Base-by-base conservation (phyloP, 2,888 invertebrate genomes). In the Malthinus seriepunctatus region DNA sequence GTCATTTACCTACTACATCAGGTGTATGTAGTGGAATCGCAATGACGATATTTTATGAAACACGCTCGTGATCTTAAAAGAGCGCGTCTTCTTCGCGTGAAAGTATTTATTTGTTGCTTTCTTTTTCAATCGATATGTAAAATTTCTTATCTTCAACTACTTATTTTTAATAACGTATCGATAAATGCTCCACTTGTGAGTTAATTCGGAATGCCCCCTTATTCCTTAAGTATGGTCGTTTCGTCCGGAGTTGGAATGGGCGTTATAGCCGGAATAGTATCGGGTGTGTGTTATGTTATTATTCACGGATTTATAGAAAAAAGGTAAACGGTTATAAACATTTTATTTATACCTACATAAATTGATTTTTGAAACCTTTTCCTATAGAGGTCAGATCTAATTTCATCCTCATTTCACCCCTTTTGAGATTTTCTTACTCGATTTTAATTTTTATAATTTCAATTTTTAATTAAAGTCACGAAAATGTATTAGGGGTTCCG, bases 271-370 rank as follows among this genome's bases (percentile, higher is more conserved):
- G 88, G 88, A 8, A 81, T 88, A 61, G 82, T 88, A 31, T 87
- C 88, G 6, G 88, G 88, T 33, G 84, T 88, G 31, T 88, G 86
- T 76, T 88, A 87, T 69, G 78, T 87, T 51, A 74, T 86, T 63
- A 80, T 84, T 12, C 83, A 82, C 66, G 83, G 84, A 66, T 66
- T 85, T 50, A 68, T 78, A 7, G 80, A 82, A 75, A 80, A 80
- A 51, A 82, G 80, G 86, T 87, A 78, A 83, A 84, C 9, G 11
- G 8, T 3, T 9, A 15, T 42, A 35, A 35, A 10, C 10, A 38
- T n/a, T 15, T 39, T 32, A 39, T 48, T 14, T 15, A 14, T 2
- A 48, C 38, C 3, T 12, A 32, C 32, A 48, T 39, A 10, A 7
- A 44, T 55, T 53, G 46, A 46, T 53, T 53, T 46, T 37, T 14